Percentiles rank a stretch among this genome's conserved stretches.
These are phyloP conservation scores for Platysternon megacephalum DNA, from an alignment of 2,113 vertebrate species.

Conservation along the genomic window DNA sequence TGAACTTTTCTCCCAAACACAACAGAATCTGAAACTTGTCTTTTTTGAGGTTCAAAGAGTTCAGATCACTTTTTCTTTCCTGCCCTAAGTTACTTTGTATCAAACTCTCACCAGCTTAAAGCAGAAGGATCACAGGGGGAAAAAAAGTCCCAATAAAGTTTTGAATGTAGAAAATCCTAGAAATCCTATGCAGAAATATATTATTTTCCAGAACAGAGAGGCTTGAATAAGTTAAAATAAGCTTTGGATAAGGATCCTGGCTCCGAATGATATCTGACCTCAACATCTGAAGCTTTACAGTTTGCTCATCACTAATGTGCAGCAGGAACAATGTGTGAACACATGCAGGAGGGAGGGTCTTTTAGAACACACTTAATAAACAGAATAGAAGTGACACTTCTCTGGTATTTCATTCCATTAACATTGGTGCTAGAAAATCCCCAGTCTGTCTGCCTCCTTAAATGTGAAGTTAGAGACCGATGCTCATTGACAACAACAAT, in stretches of 20 bases:
- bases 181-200: not conserved
- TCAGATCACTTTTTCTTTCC: not conserved
- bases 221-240: not conserved
- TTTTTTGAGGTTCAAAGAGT: not conserved
- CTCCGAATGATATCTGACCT: not conserved
- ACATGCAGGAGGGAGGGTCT: not conserved
- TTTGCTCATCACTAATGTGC: not conserved
- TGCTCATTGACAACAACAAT: not conserved
- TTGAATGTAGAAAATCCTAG: not conserved
- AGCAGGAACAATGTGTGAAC: not conserved
- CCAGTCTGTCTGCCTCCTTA: not conserved
- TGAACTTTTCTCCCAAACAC: not conserved
- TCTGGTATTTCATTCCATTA: not conserved
- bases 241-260: not conserved
- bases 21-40: not conserved
- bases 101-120: not conserved
- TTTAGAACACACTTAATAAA: constrained; percentile 5
- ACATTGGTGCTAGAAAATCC: not conserved
- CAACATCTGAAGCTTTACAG: not conserved
- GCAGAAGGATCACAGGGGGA: not conserved
- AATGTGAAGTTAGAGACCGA: not conserved
- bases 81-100: not conserved
- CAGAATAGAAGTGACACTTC: not conserved
- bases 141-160: rapidly evolving
- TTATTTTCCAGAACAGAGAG: not conserved